Evolutionary conservation across 2,113 vertebrate species (phyloP).

Genomic region (Montifringilla adamsi): DNA sequence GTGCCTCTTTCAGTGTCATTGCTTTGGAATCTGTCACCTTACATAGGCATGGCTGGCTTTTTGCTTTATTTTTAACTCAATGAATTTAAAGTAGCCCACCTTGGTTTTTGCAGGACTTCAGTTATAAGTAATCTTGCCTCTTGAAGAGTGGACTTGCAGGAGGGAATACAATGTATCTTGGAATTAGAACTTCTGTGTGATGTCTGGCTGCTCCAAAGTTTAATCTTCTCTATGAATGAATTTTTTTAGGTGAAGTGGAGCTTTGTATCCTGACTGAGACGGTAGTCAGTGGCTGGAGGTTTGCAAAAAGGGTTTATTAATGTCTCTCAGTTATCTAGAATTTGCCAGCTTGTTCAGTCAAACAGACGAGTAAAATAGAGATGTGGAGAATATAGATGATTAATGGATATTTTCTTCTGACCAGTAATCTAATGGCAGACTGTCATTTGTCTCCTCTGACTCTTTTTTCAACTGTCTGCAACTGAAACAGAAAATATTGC

Average conservation of each 20-base stretch:
- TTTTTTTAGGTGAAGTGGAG: background rate
- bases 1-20: background rate
- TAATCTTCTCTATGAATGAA: background rate
- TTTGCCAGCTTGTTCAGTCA: background rate
- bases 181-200: background rate
- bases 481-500: background rate
- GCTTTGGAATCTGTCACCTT: background rate
- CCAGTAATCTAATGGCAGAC: background rate
- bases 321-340: background rate
- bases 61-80: background rate
- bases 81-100: background rate
- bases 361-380: background rate
- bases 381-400: background rate
- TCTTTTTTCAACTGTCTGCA: background rate
- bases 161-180: background rate
- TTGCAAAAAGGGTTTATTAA: background rate
- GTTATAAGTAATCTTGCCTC: background rate
- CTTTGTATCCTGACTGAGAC: background rate
- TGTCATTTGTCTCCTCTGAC: background rate
- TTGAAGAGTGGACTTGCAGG: background rate
- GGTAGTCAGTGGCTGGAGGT: background rate
- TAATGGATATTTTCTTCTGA: background rate
- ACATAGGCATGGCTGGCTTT: background rate
- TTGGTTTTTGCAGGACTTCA: background rate
- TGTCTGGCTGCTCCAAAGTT: background rate